Conservation (phyloP, 2,797 vertebrate species). For the Macrochelys suwanniensis region DNA sequence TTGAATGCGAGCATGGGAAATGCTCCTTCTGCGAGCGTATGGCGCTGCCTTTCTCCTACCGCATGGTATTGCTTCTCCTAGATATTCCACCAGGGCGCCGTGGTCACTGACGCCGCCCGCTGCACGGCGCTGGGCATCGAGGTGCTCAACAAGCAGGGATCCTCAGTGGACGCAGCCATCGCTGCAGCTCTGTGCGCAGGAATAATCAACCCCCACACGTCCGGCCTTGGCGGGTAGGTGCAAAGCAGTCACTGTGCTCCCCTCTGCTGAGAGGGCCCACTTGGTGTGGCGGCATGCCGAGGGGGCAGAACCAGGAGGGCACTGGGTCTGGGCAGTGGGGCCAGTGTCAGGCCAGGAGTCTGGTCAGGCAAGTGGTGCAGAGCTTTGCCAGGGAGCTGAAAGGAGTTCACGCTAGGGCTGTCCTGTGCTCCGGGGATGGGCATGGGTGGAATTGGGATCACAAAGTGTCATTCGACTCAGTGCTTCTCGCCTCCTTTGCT, state of each 20-base stretch:
- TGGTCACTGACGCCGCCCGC: constrained; percentile 92
- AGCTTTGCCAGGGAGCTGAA: neutral
- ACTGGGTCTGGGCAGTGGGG: neutral
- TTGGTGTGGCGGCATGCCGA: too few species aligned
- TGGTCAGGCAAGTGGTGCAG: neutral
- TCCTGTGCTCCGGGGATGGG: neutral
- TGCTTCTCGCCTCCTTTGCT: neutral
- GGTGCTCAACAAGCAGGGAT: constrained; percentile 90
- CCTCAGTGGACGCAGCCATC: constrained; percentile 95
- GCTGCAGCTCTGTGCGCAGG: constrained; percentile 92
- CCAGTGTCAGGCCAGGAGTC: neutral
- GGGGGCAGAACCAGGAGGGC: neutral
- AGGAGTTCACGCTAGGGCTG: neutral
- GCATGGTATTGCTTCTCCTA: constrained; percentile 44
- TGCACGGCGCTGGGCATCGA: constrained; percentile 93
- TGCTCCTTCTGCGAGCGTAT: accelerated
- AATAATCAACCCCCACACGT: constrained; percentile 93
- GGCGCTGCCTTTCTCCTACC: neutral
- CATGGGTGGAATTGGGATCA: neutral
- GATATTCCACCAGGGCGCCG: constrained; percentile 93
- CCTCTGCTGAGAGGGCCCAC: neutral
- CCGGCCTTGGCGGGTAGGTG: constrained; percentile 95
- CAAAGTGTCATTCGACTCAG: neutral
- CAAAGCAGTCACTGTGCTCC: accelerated
- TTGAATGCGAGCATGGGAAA: neutral